Percentiles rank a stretch among this genome's conserved stretches.
phyloP scores from a whole-genome alignment of 2,888 invertebrate species.

The Furcula furcula region DNA sequence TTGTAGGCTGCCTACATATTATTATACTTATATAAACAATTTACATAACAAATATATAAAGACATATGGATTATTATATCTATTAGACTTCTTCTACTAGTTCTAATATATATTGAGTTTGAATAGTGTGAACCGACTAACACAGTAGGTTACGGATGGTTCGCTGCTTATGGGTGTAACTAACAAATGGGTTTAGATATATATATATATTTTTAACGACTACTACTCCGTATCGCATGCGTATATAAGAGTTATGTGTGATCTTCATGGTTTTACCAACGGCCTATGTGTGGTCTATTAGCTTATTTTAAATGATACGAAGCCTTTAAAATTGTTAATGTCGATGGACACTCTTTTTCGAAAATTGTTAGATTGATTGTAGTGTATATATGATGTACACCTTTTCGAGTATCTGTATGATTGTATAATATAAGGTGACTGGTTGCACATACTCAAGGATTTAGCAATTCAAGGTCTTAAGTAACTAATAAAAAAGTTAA shows the following conservation, averaged over 20 bases:
- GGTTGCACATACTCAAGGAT: too few species aligned
- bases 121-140: slow-evolving; percentile 7
- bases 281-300: too few species aligned
- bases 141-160: slow-evolving; percentile 7
- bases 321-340: not conserved
- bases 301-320: too few species aligned
- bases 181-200: slow-evolving; percentile 16
- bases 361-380: too few species aligned
- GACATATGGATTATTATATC: slow-evolving; percentile 17
- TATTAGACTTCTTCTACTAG: slow-evolving; percentile 24
- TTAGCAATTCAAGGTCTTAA: too few species aligned
- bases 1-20: slow-evolving; percentile 40
- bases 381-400: too few species aligned
- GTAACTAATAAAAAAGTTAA: too few species aligned
- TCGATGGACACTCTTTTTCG: too few species aligned
- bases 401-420: too few species aligned
- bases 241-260: slow-evolving; percentile 53
- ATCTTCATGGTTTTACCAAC: slow-evolving; percentile 43
- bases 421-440: too few species aligned
- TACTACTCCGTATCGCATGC: slow-evolving; percentile 39
- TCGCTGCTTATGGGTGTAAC: slow-evolving; percentile 11
- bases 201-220: slow-evolving; percentile 14
- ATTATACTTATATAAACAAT: slow-evolving; percentile 24
- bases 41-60: slow-evolving; percentile 27
- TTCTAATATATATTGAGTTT: slow-evolving; percentile 13